Evolutionary conservation across 2,113 vertebrate genomes (phyloP).

Genomic region (Actinemys pallida): DNA sequence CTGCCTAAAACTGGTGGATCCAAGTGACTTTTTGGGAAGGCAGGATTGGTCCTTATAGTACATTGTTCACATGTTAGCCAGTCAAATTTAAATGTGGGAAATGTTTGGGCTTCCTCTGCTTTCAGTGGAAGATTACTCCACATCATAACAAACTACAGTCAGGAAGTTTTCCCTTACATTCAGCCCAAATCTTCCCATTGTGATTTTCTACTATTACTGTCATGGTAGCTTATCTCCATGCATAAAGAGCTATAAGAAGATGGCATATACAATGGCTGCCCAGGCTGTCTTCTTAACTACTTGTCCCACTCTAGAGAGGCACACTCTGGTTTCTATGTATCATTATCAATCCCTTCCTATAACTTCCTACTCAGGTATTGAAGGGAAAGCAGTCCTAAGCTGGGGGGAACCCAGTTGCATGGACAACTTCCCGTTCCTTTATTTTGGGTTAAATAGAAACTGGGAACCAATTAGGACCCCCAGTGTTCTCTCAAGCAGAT

Average conservation of each 20-base stretch:
- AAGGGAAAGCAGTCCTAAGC: not conserved
- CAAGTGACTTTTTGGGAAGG: not conserved
- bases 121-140: conserved; percentile 3
- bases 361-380: not conserved
- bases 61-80: not conserved
- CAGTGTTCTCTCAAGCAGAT: not conserved
- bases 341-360: not conserved
- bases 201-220: not conserved
- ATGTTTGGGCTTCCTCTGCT: not conserved
- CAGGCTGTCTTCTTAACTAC: fast-evolving
- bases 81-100: not conserved
- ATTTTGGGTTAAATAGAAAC: not conserved
- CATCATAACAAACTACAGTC: not conserved
- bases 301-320: not conserved
- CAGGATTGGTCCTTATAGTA: not conserved
- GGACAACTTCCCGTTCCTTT: not conserved
- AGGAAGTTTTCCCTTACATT: conserved; percentile 1
- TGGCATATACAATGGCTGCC: fast-evolving
- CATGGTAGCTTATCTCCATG: not conserved
- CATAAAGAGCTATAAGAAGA: fast-evolving
- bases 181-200: not conserved
- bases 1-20: not conserved
- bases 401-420: not conserved
- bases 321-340: not conserved
- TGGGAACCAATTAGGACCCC: not conserved